These are phyloP conservation scores for Centrocercus urophasianus DNA, from an alignment of 2,113 vertebrate genomes.

Conservation along the genomic window DNA sequence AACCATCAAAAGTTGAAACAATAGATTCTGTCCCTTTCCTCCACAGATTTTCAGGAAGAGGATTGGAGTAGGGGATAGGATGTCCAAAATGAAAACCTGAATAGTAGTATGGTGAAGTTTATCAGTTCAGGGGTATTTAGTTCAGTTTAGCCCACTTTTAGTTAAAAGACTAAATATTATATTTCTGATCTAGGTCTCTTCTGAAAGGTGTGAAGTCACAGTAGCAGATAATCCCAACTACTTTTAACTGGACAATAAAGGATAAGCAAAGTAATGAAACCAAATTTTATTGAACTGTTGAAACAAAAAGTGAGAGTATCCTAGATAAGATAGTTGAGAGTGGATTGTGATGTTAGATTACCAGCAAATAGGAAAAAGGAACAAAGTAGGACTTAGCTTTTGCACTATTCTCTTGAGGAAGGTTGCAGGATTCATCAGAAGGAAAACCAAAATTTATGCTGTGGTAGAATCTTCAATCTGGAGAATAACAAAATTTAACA, in stretches of 20 bases:
- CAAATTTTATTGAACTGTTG: neutral
- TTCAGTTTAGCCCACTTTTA: neutral
- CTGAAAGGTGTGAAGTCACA: neutral
- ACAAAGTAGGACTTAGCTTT: fast-evolving
- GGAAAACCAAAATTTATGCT: neutral
- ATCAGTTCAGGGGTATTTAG: neutral
- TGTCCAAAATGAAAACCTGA: neutral
- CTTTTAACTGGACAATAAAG: neutral
- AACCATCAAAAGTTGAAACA: neutral
- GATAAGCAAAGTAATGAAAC: neutral
- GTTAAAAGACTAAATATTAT: neutral
- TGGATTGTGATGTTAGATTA: neutral
- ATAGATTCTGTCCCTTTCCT: neutral
- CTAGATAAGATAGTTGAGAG: neutral
- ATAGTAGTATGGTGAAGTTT: neutral
- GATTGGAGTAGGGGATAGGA: neutral
- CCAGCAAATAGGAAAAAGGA: fast-evolving
- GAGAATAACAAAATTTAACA: neutral
- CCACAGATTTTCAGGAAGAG: neutral
- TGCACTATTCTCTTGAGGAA: neutral
- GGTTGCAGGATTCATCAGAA: neutral
- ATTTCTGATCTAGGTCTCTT: neutral
- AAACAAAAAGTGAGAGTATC: neutral
- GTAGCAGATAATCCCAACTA: neutral
- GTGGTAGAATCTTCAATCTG: neutral